Evolutionary conservation across 2,797 vertebrate species (phyloP).

Genomic region (Galago senegalensis): DNA sequence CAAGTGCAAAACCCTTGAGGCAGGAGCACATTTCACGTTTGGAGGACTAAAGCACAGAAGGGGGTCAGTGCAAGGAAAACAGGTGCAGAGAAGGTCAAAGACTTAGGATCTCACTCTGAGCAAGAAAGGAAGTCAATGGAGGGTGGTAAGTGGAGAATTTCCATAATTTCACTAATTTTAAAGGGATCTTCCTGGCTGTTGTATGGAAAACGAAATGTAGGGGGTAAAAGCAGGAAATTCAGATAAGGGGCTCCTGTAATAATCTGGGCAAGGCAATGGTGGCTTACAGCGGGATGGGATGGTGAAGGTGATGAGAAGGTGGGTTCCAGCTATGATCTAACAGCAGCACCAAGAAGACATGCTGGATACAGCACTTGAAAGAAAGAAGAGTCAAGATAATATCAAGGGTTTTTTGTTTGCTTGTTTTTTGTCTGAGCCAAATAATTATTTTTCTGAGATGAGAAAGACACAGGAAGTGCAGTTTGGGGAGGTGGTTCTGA

Average conservation of each 20-base stretch:
- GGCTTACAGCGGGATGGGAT: neutral
- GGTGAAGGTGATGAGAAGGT: neutral
- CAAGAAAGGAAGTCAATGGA: constrained; percentile 5
- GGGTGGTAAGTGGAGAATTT: neutral
- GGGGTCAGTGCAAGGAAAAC: neutral
- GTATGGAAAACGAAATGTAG: neutral
- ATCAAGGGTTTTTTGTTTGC: neutral
- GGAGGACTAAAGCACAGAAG: neutral
- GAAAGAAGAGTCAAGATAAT: neutral
- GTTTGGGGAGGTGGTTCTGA: neutral
- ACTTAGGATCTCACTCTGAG: neutral
- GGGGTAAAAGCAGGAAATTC: neutral
- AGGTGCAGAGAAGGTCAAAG: neutral
- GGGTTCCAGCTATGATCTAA: neutral
- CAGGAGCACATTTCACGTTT: neutral
- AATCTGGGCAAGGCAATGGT: neutral
- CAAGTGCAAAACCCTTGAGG: neutral
- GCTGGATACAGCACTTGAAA: neutral
- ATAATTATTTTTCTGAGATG: neutral
- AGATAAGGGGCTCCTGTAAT: no score
- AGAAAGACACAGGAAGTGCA: neutral
- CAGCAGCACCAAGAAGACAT: neutral
- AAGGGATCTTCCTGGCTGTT: neutral
- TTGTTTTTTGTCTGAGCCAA: neutral
- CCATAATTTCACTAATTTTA: constrained; percentile 12